Evolutionary conservation across 2,113 vertebrate species (phyloP).

Genomic region (Clarias gariepinus): DNA sequence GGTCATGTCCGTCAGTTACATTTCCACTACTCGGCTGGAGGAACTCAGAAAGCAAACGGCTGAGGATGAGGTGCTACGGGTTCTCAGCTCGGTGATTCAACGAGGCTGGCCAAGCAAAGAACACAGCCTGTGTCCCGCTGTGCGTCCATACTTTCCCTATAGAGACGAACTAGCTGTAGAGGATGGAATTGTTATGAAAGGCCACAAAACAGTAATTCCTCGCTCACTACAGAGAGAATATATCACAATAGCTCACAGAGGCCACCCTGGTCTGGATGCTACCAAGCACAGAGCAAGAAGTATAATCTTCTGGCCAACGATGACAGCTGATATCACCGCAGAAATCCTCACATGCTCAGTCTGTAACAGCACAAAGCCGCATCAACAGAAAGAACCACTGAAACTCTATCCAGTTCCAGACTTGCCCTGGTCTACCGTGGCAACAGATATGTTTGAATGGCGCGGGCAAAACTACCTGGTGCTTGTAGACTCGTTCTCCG

Average conservation of each 20-base stretch:
- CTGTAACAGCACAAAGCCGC: slow-evolving; percentile 24
- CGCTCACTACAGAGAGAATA: not conserved
- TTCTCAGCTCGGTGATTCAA: too few species aligned
- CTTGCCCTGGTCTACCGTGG: slow-evolving; percentile 5
- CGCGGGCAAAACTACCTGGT: slow-evolving; percentile 15
- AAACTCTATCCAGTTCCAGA: not conserved
- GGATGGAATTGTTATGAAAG: too few species aligned
- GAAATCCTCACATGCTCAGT: not conserved
- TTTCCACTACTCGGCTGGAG: too few species aligned
- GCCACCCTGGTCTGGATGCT: slow-evolving; percentile 19
- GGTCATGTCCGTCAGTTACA: too few species aligned
- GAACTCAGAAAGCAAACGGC: too few species aligned
- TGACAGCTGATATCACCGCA: not conserved
- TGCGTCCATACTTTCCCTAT: too few species aligned
- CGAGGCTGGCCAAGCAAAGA: too few species aligned
- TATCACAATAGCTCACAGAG: not conserved
- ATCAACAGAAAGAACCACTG: slow-evolving; percentile 41
- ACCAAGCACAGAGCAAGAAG: slow-evolving; percentile 23
- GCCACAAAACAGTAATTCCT: too few species aligned
- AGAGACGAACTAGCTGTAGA: too few species aligned
- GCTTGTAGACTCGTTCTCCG: not conserved
- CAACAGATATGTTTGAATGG: slow-evolving; percentile 44
- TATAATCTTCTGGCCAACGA: not conserved
- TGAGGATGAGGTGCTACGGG: too few species aligned
- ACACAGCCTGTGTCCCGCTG: too few species aligned